Evolutionary conservation across 2,888 invertebrate species (phyloP), one percentile per base, ranked within the genome.

Genomic region (Neuroscelio doddi): DNA sequence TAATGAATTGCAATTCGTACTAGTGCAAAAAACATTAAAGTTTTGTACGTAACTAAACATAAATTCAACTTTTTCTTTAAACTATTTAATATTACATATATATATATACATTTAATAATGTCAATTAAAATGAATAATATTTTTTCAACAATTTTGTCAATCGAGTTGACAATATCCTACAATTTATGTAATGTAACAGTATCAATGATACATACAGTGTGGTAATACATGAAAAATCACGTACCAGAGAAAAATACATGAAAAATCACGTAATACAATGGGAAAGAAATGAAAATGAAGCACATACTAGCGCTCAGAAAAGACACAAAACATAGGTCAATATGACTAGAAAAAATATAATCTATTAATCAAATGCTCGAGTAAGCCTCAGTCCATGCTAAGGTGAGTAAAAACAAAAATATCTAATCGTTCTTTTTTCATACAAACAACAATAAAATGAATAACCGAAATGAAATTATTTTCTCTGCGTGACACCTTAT

Each of bases 341-440:
- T 12, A 45, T 29, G 32, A 42, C 21, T 21, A 21, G 5, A 38
- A 45, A 66, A 61, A 61, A 50, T 52, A 46, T 64, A 71, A 66
- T 61, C 67, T 16, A 53, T 61, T 64, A 63, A 57, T 69, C 72
- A 78, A 79, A 80, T 73, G 80, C 73, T 80, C 80, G 80, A 80
- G 79, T 79, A 79, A 73, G 77, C 79, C 76, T 76, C 80, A 80
- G 77, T 76, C 73, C 73, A 73, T 76, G 68, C 68, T 77, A 80
- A 82, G 82, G 82, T 82, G 82, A 82, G 82, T 82, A 81, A 82
- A 78, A 74, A 79, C 70, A 80, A 72, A 55, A 64, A 64, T 64
- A 65, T 65, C 46, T 65, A n/a, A 61, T 65, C 76, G 78, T 81
- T 80, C 77, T 78, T 78, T 78, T 68, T 74, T 76, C 72, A 69